Evolutionary conservation across 2,113 vertebrate species (phyloP).

Genomic region (Ailuropoda melanoleuca): DNA sequence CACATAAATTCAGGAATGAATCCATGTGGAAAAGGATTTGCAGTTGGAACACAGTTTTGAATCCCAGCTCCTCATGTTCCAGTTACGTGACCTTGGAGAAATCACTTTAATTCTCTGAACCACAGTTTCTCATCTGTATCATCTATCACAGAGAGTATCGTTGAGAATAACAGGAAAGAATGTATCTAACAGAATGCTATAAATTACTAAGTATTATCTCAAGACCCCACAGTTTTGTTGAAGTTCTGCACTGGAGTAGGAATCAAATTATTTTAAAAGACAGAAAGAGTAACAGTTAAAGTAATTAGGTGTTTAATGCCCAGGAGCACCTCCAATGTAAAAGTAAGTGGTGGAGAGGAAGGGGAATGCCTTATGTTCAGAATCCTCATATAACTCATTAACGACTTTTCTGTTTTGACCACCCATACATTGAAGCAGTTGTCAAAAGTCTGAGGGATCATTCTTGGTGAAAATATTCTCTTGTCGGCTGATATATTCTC

Average conservation of each 20-base stretch:
- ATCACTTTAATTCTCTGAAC: slow-evolving; percentile 10
- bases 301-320: not conserved
- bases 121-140: slow-evolving; percentile 17
- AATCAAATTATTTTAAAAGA: slow-evolving; percentile 5
- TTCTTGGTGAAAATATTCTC: not conserved
- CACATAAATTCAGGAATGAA: slow-evolving; percentile 43
- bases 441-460: not conserved
- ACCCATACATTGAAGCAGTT: not conserved
- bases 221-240: not conserved
- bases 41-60: not conserved
- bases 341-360: not conserved
- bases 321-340: not conserved
- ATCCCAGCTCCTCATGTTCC: not conserved
- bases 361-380: not conserved
- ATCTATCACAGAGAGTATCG: not conserved
- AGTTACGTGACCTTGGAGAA: not conserved
- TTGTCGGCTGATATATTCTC: not conserved
- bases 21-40: slow-evolving; percentile 43
- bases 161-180: slow-evolving; percentile 19
- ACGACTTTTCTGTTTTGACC: not conserved
- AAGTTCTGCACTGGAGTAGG: not conserved
- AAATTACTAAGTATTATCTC: not conserved
- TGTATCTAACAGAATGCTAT: not conserved
- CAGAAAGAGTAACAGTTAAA: not conserved
- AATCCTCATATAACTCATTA: not conserved